Percentiles rank a stretch among this genome's conserved stretches.
Evolutionary conservation across 1,140 invertebrate genomes (phyloP).

Genomic region (Acromyrmex heyeri): DNA sequence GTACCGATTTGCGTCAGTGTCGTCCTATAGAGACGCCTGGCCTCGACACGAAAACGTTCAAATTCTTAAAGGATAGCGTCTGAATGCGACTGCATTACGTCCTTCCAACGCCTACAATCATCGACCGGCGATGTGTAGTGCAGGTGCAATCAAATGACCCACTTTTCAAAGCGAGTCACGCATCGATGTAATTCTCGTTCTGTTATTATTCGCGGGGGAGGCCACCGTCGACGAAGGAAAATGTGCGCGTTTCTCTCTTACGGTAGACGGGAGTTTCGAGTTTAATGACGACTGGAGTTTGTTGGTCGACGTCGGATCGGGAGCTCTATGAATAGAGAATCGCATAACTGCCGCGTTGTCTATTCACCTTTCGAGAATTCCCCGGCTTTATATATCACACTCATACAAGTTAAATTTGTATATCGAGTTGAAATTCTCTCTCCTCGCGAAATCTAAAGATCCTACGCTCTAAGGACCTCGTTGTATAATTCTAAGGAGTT

Average conservation of each 20-base stretch:
- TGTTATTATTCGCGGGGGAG: not conserved
- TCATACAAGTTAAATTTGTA: conserved; percentile 48
- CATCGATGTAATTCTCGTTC: conserved; percentile 36
- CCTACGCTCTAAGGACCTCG: not conserved
- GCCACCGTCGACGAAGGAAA: conserved; percentile 9
- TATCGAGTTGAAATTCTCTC: not conserved
- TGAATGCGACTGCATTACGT: conserved; percentile 14
- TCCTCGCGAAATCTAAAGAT: conserved; percentile 15
- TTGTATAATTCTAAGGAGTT: not conserved
- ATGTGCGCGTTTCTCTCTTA: conserved; percentile 4
- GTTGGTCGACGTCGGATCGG: conserved; percentile 42
- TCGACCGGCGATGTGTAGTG: not conserved
- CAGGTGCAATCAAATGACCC: conserved; percentile 35
- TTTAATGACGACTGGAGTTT: conserved; percentile 60
- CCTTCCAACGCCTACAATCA: not conserved
- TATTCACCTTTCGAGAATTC: conserved; percentile 29
- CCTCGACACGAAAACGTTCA: conserved; percentile 70
- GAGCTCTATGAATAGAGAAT: conserved; percentile 46
- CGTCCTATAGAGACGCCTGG: conserved; percentile 55
- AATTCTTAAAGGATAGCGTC: conserved; percentile 68
- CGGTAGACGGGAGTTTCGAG: conserved; percentile 31
- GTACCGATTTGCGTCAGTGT: conserved; percentile 74
- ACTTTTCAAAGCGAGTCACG: conserved; percentile 50
- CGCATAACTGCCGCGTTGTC: conserved; percentile 36
- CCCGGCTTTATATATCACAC: conserved; percentile 10